Evolutionary conservation across 2,113 vertebrate species (phyloP), one percentile per base, ranked within the genome.

Genomic region (Lamprologus tigripictilis): DNA sequence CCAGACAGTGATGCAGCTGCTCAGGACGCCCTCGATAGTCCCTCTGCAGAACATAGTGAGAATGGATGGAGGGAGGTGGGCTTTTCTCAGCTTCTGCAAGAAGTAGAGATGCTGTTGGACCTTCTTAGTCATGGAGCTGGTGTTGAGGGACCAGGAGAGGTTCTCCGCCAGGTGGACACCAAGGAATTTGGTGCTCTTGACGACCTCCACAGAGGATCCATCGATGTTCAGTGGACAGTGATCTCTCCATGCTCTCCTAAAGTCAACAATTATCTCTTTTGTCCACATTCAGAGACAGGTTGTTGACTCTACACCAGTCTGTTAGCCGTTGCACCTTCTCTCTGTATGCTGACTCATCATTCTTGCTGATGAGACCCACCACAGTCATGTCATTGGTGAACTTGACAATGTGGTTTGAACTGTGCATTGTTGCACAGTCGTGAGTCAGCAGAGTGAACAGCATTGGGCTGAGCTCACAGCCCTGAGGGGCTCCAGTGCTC

Each of bases 71-170:
- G 26, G 14, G 13, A 58, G 26, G 0, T 58, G 26, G 55, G 55
- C 14, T 58, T 58, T 58, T 31, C 26, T 31, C 26, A 58, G 55
- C 55, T 58, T 58, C 14, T 9, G 14, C 13, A 31, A 2, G 55
- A 58, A 58, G 13, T 31, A 31, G 26, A 58, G 26, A 58, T 0
- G 14, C 5, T 58, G 26, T 0, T 58, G 0, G 1, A 0, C 14
- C 14, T 31, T 31, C 55, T 58, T 31, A 58, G 26, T 58, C 2
- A 58, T 58, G 14, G 3, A 58, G 26, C 26, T 58, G 5, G 55
- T 6, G 3, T 58, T 58, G 26, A 58, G 55, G 26, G 14, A 58
- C 55, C 0, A 58, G 55, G 26, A 4, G 55, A 58, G 0, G 14
- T 31, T 31, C 55, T 58, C 8, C 0, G 0, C 26, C 55, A 58